These are phyloP conservation scores for Dendrophyllia cribrosa DNA, from an alignment of 64 coral and sea anemone species.

Conservation along the genomic window DNA sequence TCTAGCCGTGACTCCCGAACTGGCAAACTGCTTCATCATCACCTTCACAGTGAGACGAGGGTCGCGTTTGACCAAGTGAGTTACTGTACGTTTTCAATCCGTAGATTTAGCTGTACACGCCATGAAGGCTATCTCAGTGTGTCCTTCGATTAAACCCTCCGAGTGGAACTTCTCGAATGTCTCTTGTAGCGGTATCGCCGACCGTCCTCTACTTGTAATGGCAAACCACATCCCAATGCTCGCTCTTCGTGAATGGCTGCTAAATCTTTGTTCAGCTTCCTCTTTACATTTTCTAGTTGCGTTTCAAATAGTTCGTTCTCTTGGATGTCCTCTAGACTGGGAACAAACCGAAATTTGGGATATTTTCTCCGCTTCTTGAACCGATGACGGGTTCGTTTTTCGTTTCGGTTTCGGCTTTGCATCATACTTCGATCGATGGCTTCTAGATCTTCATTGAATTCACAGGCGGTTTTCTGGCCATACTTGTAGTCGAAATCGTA, in stretches of 20 bases:
- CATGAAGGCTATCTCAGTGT: background rate
- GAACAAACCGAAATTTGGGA: slow-evolving; percentile 52
- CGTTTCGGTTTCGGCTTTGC: slow-evolving; percentile 37
- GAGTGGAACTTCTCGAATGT: background rate
- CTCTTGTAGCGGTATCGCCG: background rate
- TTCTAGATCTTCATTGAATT: slow-evolving; percentile 12
- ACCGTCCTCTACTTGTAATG: background rate
- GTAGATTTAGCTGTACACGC: background rate
- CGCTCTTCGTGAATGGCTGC: slow-evolving; percentile 26
- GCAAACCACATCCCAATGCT: background rate
- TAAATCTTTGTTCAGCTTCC: slow-evolving; percentile 4
- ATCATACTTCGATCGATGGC: slow-evolving; percentile 30
- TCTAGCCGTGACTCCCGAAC: too few species aligned
- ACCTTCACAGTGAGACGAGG: background rate
- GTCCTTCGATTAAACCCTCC: background rate
- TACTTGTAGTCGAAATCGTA: slow-evolving; percentile 79
- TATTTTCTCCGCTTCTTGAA: slow-evolving; percentile 44
- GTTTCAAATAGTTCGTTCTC: slow-evolving; percentile 56
- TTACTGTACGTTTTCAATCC: background rate
- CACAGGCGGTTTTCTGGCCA: slow-evolving; percentile 47
- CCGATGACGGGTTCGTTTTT: slow-evolving; percentile 4
- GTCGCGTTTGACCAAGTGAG: background rate
- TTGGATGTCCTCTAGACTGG: slow-evolving; percentile 67
- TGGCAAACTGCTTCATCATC: too few species aligned
- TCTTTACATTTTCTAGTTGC: background rate